These are phyloP conservation scores for Oscheius sp. DNA, from an alignment of 2,888 invertebrate genomes.

Conservation along the genomic window DNA sequence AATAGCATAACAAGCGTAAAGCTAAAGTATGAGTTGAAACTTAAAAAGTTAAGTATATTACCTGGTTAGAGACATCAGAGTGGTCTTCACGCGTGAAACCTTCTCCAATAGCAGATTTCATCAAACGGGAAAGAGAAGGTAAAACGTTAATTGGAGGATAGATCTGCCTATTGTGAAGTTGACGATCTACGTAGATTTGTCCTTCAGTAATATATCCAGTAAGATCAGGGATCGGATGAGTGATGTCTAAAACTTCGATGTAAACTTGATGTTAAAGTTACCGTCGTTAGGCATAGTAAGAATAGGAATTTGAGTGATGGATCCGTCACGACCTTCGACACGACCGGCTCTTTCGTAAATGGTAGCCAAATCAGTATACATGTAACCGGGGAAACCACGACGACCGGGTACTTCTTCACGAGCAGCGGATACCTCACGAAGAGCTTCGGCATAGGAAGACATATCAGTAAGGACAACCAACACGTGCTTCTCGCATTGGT, in stretches of 20 bases:
- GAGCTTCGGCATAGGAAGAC: constrained; percentile 99
- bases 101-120: constrained; percentile 99
- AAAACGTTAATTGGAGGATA: constrained; percentile 99
- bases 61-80: constrained; percentile 93
- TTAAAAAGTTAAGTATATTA: no score
- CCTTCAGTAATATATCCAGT: constrained; percentile 99
- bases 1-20: constrained; percentile 98
- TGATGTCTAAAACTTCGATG: constrained; percentile 81
- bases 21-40: constrained; percentile 74
- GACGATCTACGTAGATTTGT: constrained; percentile 98
- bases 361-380: constrained; percentile 99
- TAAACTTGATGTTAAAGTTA: constrained; percentile 51
- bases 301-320: constrained; percentile 99
- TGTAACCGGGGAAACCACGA: constrained; percentile 99
- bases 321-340: constrained; percentile 97
- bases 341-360: constrained; percentile 99
- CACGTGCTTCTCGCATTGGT: constrained; percentile 99
- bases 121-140: constrained; percentile 98
- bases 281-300: constrained; percentile 99
- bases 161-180: constrained; percentile 93
- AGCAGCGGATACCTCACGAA: constrained; percentile 97
- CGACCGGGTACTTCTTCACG: constrained; percentile 99
- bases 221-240: constrained; percentile 99
- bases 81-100: constrained; percentile 84
- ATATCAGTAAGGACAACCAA: constrained; percentile 98